Evolutionary conservation across 2,113 vertebrate species (phyloP).

Genomic region (Pelmatolapia mariae): DNA sequence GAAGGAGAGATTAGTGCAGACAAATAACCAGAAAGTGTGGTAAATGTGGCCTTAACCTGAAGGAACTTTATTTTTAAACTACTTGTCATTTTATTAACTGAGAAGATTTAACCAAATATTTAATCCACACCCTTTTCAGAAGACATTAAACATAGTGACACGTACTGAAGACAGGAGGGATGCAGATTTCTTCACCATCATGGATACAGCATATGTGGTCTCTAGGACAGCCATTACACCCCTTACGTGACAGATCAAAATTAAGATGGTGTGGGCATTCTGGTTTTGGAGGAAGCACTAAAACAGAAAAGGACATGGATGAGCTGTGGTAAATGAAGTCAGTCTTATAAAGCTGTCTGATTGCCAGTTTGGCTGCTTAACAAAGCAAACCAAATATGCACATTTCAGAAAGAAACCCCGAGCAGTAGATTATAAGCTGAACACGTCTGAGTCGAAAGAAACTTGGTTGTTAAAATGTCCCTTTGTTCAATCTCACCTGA

Average conservation of each 20-base stretch:
- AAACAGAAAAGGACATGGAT: neutral
- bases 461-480: no score
- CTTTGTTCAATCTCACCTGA: no score
- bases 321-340: neutral
- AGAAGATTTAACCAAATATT: neutral
- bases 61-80: neutral
- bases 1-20: neutral
- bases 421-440: no score
- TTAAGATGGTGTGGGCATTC: slow-evolving; percentile 43
- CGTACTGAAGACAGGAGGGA: slow-evolving; percentile 64
- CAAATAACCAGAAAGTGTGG: neutral
- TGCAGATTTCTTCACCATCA: slow-evolving; percentile 57
- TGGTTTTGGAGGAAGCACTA: neutral
- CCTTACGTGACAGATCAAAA: slow-evolving; percentile 38
- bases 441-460: no score
- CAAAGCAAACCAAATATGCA: no score
- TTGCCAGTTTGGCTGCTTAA: no score
- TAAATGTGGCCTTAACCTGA: neutral
- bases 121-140: neutral
- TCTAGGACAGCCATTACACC: slow-evolving; percentile 48
- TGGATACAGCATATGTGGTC: slow-evolving; percentile 62
- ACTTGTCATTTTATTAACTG: neutral
- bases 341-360: neutral
- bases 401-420: no score
- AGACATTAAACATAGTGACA: neutral